These are phyloP conservation scores for Sebastes umbrosus DNA, from an alignment of 2,797 vertebrate genomes.

Conservation along the genomic window DNA sequence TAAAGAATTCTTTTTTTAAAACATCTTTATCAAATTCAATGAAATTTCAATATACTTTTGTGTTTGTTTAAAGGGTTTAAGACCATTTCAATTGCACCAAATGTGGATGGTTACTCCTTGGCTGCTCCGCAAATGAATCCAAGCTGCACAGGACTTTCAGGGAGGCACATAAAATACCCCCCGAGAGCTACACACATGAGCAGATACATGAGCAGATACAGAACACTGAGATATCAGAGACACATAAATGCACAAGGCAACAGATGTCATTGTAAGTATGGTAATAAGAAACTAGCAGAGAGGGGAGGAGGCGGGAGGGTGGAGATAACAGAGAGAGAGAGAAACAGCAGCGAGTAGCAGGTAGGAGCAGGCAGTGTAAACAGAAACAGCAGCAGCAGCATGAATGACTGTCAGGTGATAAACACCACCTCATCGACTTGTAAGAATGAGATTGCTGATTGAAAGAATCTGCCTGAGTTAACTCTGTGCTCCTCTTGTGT, in stretches of 20 bases:
- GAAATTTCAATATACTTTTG: not conserved
- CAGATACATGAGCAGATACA: constrained; percentile 7
- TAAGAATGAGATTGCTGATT: constrained; percentile 10
- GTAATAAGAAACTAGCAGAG: constrained; percentile 35
- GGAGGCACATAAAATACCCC: not conserved
- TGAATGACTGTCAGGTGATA: constrained; percentile 26
- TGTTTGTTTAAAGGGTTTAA: constrained; percentile 1
- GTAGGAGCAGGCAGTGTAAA: not conserved
- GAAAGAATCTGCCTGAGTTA: not conserved
- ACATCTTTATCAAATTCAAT: not conserved
- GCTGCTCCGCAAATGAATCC: constrained; percentile 18
- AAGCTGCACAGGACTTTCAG: not conserved
- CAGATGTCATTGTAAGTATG: constrained; percentile 47
- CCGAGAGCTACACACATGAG: not conserved
- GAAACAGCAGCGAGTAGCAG: not conserved
- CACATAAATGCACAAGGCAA: constrained; percentile 35
- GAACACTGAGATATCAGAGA: constrained; percentile 16
- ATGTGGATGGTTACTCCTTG: not conserved
- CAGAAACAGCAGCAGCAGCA: not conserved
- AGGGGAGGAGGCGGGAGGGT: not conserved
- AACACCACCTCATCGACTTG: not conserved
- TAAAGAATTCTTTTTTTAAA: not conserved
- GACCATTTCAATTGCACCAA: not conserved
- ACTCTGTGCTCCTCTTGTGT: not conserved
- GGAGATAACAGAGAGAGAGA: not conserved